Conservation (phyloP, 2,113 vertebrate species). For the Stegastes partitus region DNA sequence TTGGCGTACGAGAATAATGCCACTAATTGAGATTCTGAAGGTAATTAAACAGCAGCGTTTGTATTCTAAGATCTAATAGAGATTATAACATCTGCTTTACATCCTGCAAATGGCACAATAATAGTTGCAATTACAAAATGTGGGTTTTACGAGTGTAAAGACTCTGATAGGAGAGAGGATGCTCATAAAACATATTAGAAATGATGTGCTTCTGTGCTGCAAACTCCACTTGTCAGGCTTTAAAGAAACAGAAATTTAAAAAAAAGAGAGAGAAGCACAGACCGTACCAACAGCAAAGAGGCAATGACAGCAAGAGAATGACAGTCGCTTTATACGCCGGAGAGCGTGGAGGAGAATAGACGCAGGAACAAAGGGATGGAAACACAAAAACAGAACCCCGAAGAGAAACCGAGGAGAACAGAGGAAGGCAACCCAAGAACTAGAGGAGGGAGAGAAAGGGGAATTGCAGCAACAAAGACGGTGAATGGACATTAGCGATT, state of each 20-base stretch:
- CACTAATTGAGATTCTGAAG: too few species aligned
- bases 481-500: conserved; percentile 30
- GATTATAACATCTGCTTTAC: not conserved
- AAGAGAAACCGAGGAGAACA: conserved; percentile 11
- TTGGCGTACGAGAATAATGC: not conserved
- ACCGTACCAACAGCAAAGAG: not conserved
- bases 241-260: not conserved
- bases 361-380: not conserved
- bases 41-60: too few species aligned
- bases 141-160: too few species aligned
- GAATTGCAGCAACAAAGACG: conserved; percentile 3
- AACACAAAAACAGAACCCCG: conserved; percentile 5
- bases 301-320: not conserved
- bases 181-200: too few species aligned
- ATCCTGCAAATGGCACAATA: not conserved
- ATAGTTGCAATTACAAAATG: too few species aligned
- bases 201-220: not conserved
- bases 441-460: not conserved
- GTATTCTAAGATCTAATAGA: not conserved
- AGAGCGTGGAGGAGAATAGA: not conserved
- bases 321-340: not conserved
- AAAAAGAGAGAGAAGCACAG: not conserved
- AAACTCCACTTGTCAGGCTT: not conserved
- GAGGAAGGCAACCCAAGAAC: not conserved
- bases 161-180: too few species aligned